Conservation (phyloP, 1,140 invertebrate species). For the Drosophila nigrodunni region DNA sequence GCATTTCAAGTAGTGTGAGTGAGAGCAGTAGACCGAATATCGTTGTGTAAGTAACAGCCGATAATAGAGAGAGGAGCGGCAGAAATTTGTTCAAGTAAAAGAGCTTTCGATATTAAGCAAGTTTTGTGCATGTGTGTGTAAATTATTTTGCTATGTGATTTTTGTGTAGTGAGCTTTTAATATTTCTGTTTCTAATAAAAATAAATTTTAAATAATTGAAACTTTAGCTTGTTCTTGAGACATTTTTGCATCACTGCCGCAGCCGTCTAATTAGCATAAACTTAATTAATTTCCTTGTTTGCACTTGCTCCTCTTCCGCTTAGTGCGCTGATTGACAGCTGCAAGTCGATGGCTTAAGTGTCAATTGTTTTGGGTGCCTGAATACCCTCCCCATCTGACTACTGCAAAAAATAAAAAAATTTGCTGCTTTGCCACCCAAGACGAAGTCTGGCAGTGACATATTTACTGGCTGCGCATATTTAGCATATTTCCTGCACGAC, state of each 20-base stretch:
- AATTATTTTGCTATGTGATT: too few relatives aligned
- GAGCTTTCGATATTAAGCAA: too few relatives aligned
- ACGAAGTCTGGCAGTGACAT: slow-evolving; percentile 14
- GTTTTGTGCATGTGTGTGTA: too few relatives aligned
- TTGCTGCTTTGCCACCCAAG: slow-evolving; percentile 14
- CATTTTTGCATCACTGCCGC: neutral
- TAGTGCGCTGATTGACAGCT: slow-evolving; percentile 41
- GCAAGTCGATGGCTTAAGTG: slow-evolving; percentile 25
- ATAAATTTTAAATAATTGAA: too few relatives aligned
- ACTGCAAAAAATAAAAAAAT: neutral
- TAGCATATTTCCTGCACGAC: slow-evolving; percentile 65
- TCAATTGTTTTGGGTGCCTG: slow-evolving; percentile 21
- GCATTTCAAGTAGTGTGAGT: too few relatives aligned
- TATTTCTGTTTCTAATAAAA: too few relatives aligned
- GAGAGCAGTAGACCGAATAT: too few relatives aligned
- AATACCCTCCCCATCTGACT: neutral
- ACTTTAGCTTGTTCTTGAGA: too few relatives aligned
- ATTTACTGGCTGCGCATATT: slow-evolving; percentile 33
- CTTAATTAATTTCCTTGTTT: slow-evolving; percentile 72
- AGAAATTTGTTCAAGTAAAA: too few relatives aligned
- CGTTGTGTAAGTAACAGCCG: too few relatives aligned
- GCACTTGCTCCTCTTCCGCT: slow-evolving; percentile 25
- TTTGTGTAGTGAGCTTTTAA: too few relatives aligned
- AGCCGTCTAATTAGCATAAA: slow-evolving; percentile 74
- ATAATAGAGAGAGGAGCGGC: too few relatives aligned